These are phyloP conservation scores for Nezara viridula DNA, from an alignment of 2,888 invertebrate species.

Conservation along the genomic window DNA sequence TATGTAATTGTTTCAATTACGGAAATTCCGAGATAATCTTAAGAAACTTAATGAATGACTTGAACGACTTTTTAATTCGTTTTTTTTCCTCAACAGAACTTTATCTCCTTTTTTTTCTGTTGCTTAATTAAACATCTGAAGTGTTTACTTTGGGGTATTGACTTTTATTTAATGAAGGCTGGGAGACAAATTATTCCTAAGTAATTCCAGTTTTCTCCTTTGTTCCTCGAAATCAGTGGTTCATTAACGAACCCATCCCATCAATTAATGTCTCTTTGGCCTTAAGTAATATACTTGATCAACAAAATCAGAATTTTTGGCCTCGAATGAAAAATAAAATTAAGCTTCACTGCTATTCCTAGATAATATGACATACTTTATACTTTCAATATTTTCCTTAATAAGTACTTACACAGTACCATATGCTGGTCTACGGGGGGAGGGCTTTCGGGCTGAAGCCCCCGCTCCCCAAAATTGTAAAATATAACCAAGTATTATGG, in stretches of 20 bases:
- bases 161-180: slow-evolving; percentile 7
- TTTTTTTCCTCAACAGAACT: background rate
- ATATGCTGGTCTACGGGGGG: no score
- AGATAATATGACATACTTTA: no score
- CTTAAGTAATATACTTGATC: background rate
- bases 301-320: background rate
- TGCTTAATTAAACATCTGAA: slow-evolving; percentile 35
- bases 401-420: no score
- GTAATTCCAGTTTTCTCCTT: background rate
- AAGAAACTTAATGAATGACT: background rate
- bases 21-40: background rate
- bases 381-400: no score
- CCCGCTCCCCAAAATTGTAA: no score
- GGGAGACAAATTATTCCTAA: slow-evolving; percentile 4
- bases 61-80: slow-evolving; percentile 11
- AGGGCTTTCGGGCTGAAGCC: no score
- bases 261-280: background rate
- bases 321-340: no score
- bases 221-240: background rate
- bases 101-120: background rate
- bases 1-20: background rate
- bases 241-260: background rate
- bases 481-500: no score
- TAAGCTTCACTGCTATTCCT: no score
- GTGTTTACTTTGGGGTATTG: slow-evolving; percentile 19